Evolutionary conservation across 2,797 vertebrate genomes (phyloP).

Genomic region (Pipistrellus nathusii): DNA sequence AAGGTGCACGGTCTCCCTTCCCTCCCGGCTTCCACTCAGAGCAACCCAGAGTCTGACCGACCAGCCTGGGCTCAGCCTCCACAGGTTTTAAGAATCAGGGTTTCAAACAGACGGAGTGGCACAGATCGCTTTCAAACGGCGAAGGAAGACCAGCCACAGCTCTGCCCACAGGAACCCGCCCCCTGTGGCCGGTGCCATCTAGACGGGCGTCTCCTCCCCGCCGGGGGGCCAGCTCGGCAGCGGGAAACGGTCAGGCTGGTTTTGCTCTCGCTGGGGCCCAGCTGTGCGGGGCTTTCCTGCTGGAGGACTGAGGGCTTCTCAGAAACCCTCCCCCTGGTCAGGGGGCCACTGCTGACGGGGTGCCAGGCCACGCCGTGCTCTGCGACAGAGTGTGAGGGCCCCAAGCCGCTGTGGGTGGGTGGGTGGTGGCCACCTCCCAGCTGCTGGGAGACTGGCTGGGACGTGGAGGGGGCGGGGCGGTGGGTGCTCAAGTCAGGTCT

Average conservation of each 20-base stretch:
- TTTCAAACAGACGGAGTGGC: background rate
- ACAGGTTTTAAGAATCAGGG: background rate
- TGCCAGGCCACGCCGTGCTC: background rate
- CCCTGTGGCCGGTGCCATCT: background rate
- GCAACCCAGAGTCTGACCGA: background rate
- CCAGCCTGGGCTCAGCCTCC: background rate
- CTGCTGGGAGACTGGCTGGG: background rate
- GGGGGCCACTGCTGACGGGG: background rate
- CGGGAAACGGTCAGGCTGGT: background rate
- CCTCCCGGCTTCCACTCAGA: background rate
- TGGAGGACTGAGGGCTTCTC: background rate
- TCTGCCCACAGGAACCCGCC: background rate
- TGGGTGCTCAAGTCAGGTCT: background rate
- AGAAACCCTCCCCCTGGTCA: background rate
- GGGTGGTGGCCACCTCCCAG: background rate
- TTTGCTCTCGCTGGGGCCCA: background rate
- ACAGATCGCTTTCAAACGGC: background rate
- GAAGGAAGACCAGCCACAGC: background rate
- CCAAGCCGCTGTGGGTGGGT: background rate
- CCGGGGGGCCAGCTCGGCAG: fast-evolving
- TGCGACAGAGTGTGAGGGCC: background rate
- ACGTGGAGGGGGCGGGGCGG: fast-evolving
- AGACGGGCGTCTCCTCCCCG: background rate
- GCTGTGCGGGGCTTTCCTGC: background rate
- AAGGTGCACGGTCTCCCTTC: background rate